A percentile compares a stretch with the other conserved stretches of the same genome.
phyloP scores from a whole-genome alignment of 2,888 invertebrate species.

The Arctia plantaginis region DNA sequence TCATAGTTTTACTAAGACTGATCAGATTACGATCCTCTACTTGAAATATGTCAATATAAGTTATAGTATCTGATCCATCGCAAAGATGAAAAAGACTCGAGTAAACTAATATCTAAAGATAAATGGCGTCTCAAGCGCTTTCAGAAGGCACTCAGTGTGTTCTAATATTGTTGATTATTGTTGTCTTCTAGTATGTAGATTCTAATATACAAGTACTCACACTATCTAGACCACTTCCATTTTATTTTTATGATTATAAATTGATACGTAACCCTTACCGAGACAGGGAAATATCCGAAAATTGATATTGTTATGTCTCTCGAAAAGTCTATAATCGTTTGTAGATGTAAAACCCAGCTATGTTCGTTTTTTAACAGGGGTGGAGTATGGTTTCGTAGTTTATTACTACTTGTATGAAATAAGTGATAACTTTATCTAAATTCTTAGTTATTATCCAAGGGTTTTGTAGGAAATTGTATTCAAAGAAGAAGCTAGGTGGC shows the following conservation, averaged over 20 bases:
- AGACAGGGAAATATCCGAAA: not conserved
- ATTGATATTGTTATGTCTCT: not conserved
- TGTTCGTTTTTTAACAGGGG: no score
- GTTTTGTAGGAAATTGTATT: no score
- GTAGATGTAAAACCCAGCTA: not conserved
- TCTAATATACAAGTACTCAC: not conserved
- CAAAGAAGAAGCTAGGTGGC: no score
- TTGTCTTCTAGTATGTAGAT: not conserved
- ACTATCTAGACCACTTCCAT: not conserved
- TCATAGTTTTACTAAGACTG: not conserved
- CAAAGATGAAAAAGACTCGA: not conserved
- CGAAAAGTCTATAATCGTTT: not conserved
- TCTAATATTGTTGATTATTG: not conserved
- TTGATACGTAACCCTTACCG: not conserved
- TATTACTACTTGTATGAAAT: no score
- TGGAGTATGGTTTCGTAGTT: no score
- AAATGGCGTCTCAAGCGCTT: not conserved
- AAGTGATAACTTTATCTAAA: no score
- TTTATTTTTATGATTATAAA: not conserved
- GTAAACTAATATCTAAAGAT: not conserved
- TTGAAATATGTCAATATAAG: not conserved
- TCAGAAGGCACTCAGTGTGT: not conserved
- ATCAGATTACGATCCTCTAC: not conserved
- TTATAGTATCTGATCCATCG: not conserved
- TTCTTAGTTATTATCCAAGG: no score